Base-by-base conservation (phyloP, 2,113 vertebrate genomes). In the Pyrgilauda ruficollis region DNA sequence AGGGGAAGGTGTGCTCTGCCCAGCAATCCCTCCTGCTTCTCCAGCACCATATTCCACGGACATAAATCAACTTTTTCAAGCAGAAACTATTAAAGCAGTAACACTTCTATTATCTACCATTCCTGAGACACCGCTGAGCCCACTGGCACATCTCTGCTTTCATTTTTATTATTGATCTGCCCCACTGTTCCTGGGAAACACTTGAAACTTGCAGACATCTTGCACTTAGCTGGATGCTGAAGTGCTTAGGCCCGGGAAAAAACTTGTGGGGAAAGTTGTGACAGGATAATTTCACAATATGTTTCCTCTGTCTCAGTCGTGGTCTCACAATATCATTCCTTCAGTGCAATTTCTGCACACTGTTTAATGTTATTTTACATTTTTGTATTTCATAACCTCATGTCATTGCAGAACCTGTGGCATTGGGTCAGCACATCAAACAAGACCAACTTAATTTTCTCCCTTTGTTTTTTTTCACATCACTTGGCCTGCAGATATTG, bases 1-100 rank as follows among this genome's bases (percentile, higher is more conserved):
- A 89, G 47, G 18, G 68, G 61, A 89, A 78, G 56, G 26, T 81
- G 59, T 90, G 53, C 44, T 64, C 27, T 30, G 73, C 52, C 76
- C 35, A 89, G n/a, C 58, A 76, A 62, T 92, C 83, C 69, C 13
- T 76, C 67, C 78, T 85, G 58, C 53, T 90, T 79, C 62, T 85
- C 85, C 23, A 17, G 27, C 74, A 31, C 56, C 30, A 47, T 53
- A 43, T 64, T 46, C 78, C 62, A 58, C 0, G 4, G 46, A 11
- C 53, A 91, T 13, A 93, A 91, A 95, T 79, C 0, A 2, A 95
- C 76, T 88, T 86, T 82, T 86, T 76, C 87, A 93, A 90, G 70
- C 46, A 90, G 87, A 78, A 88, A 69, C 49, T 50, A 83, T 94
- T 83, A 88, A 87, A 95, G 67, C 62, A 90, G 50, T 17, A 61